phyloP scores from a whole-genome alignment of 2,888 invertebrate species.

The Hartigia nigra region DNA sequence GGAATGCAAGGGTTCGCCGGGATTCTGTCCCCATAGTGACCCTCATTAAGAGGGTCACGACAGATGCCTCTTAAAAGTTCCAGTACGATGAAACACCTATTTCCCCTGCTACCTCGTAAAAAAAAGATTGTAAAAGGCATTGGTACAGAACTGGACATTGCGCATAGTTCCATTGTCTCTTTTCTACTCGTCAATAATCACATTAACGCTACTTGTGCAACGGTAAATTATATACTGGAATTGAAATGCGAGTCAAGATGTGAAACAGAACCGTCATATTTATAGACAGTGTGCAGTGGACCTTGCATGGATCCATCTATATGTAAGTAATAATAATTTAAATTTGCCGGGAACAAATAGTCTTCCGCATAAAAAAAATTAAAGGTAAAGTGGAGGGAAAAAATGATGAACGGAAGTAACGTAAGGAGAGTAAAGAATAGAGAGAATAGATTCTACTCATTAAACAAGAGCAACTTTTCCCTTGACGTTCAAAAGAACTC shows the following conservation, averaged over 20 bases:
- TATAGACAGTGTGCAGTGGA: neutral
- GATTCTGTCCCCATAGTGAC: neutral
- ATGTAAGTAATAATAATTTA: neutral
- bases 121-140: neutral
- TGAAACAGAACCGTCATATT: neutral
- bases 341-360: neutral
- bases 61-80: slow-evolving; percentile 16
- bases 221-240: neutral
- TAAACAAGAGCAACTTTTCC: neutral
- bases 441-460: neutral
- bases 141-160: neutral
- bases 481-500: neutral
- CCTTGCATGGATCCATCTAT: neutral
- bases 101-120: neutral
- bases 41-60: slow-evolving; percentile 27
- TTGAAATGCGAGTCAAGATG: neutral
- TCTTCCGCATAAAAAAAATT: neutral
- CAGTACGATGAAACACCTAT: neutral
- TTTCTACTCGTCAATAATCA: neutral
- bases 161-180: neutral
- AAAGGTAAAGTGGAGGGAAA: neutral
- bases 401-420: neutral
- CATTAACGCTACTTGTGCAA: neutral
- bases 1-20: neutral
- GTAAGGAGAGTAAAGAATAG: neutral